phyloP scores from a whole-genome alignment of 2,113 vertebrate species.

The Takifugu flavidus region DNA sequence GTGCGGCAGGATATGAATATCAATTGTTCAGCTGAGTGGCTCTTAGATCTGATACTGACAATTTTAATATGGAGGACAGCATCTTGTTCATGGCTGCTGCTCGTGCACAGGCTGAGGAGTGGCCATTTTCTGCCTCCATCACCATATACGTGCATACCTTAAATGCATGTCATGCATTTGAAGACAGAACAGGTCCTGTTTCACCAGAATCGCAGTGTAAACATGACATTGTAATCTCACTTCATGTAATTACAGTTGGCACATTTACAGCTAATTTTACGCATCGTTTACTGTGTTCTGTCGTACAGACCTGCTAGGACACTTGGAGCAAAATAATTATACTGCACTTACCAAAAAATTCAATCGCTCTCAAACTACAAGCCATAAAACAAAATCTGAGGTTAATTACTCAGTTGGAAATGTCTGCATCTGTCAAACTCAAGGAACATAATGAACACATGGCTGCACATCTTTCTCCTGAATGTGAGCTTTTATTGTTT shows the following conservation, averaged over 20 bases:
- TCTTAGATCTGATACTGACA: constrained; percentile 67
- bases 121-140: neutral
- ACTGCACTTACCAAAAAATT: constrained; percentile 20
- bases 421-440: constrained; percentile 13
- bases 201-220: constrained; percentile 41
- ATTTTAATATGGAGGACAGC: constrained; percentile 56
- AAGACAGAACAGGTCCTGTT: constrained; percentile 45
- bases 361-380: constrained; percentile 9
- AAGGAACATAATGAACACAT: neutral
- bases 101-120: neutral
- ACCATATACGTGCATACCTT: constrained; percentile 41
- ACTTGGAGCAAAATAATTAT: constrained; percentile 5
- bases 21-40: constrained; percentile 59
- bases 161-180: constrained; percentile 32
- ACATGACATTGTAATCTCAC: constrained; percentile 31
- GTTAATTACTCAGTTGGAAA: constrained; percentile 26
- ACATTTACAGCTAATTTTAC: constrained; percentile 45
- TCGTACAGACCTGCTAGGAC: neutral
- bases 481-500: too few species aligned
- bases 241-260: constrained; percentile 26
- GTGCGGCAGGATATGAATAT: constrained; percentile 42
- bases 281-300: constrained; percentile 18
- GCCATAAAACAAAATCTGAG: neutral
- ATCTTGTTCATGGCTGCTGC: constrained; percentile 37
- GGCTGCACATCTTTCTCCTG: too few species aligned